phyloP scores from a whole-genome alignment of 2,797 vertebrate genomes.

The Anomalospiza imberbis region DNA sequence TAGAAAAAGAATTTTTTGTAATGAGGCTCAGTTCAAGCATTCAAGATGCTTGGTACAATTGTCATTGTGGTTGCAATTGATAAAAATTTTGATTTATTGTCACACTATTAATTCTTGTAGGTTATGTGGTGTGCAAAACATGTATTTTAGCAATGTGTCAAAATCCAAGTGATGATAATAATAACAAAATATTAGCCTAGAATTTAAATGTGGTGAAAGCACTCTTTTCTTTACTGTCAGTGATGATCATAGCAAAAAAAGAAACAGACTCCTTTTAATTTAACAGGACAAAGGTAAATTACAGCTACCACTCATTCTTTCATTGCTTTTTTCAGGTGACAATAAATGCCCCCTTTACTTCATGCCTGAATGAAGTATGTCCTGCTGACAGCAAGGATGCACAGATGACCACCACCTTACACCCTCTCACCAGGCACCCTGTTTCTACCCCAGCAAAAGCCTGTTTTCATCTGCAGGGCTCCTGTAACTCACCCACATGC shows the following conservation, averaged over 20 bases:
- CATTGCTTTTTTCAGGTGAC: not conserved
- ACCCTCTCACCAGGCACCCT: not conserved
- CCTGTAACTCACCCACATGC: slow-evolving; percentile 45
- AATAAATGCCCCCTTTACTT: not conserved
- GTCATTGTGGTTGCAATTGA: slow-evolving; percentile 28
- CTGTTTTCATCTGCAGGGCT: not conserved
- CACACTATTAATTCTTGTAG: slow-evolving; percentile 8
- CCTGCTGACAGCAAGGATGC: not conserved
- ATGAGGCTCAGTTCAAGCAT: slow-evolving; percentile 24
- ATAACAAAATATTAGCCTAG: slow-evolving; percentile 1
- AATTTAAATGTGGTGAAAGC: slow-evolving; percentile 39
- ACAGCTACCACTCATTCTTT: not conserved
- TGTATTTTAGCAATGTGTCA: slow-evolving; percentile 35
- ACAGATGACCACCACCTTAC: not conserved
- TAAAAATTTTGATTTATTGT: slow-evolving; percentile 42
- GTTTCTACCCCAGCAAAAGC: not conserved
- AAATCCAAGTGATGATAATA: slow-evolving; percentile 51
- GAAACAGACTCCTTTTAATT: not conserved
- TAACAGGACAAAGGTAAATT: not conserved
- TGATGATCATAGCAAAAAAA: not conserved
- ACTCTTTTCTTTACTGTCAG: not conserved
- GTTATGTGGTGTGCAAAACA: not conserved
- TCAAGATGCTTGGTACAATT: slow-evolving; percentile 17
- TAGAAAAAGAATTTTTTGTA: slow-evolving; percentile 33
- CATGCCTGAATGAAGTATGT: not conserved